phyloP scores from a whole-genome alignment of 2,797 vertebrate species.

The Pithecia hirsuta region DNA sequence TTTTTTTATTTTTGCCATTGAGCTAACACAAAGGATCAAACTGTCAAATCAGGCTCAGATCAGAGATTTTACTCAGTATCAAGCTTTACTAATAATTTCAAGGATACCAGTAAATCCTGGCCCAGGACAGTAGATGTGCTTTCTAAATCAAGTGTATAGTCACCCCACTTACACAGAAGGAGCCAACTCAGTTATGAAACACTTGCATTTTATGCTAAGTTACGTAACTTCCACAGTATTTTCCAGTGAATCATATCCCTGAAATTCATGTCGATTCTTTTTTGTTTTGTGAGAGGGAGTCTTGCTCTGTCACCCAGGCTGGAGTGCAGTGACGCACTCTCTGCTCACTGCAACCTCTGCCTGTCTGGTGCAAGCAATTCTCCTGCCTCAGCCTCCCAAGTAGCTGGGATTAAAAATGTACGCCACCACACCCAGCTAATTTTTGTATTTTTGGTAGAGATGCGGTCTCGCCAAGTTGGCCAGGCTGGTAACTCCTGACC shows the following conservation, averaged over 20 bases:
- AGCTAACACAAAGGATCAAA: background rate
- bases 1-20: background rate
- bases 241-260: background rate
- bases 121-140: background rate
- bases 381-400: background rate
- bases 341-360: background rate
- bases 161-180: background rate
- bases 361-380: background rate
- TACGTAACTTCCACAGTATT: background rate
- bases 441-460: background rate
- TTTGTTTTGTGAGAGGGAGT: background rate
- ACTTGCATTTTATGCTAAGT: background rate
- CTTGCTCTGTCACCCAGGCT: background rate
- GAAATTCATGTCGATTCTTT: background rate
- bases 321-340: fast-evolving
- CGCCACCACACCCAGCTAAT: background rate
- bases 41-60: background rate
- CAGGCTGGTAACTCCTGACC: background rate
- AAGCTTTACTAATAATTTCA: background rate
- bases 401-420: background rate
- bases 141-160: background rate
- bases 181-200: background rate
- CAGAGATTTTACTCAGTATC: background rate
- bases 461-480: background rate
- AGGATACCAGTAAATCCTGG: background rate